Evolutionary conservation across 2,888 invertebrate species (phyloP).

Genomic region (Adelognathus sp.): DNA sequence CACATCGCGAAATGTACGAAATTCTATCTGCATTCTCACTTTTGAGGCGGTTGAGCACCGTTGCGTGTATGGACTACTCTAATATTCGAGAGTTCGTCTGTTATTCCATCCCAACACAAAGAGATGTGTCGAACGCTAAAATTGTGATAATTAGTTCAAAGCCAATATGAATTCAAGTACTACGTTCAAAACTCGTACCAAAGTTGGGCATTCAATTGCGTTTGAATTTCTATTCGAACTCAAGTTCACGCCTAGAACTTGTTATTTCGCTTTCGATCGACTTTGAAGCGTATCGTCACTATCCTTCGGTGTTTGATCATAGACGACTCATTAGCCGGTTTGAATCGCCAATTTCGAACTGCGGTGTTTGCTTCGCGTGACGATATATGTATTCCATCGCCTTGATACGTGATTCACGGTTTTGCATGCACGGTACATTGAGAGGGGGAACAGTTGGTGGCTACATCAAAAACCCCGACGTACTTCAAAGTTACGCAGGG

Average conservation of each 20-base stretch:
- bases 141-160: too few species aligned
- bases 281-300: background rate
- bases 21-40: too few species aligned
- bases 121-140: too few species aligned
- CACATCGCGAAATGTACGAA: too few species aligned
- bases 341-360: background rate
- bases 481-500: conserved; percentile 78
- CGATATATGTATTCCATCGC: conserved; percentile 9
- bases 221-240: background rate
- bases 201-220: background rate
- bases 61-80: too few species aligned
- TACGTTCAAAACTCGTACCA: background rate
- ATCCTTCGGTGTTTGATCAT: background rate
- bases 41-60: too few species aligned
- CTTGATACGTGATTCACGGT: conserved; percentile 77
- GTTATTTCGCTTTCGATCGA: background rate
- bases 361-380: conserved; percentile 23
- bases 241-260: background rate
- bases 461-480: conserved; percentile 78
- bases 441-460: conserved; percentile 79
- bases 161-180: too few species aligned
- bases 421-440: conserved; percentile 71
- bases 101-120: too few species aligned
- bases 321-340: background rate
- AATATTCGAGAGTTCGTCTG: too few species aligned